Base-by-base conservation (phyloP, 23 tunicate species). In the Styela plicata region DNA sequence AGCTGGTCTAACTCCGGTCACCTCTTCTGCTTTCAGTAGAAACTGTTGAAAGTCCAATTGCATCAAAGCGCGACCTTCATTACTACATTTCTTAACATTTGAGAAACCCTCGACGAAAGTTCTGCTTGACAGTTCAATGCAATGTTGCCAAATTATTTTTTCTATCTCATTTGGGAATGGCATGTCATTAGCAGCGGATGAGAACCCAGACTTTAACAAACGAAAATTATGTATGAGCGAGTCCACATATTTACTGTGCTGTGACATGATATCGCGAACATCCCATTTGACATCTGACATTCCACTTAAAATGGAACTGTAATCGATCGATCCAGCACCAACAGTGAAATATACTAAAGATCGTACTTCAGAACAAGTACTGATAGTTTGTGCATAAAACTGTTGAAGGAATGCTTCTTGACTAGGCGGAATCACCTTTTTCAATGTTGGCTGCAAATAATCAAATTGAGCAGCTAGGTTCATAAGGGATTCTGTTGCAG, bases 21-120 rank as follows among this genome's bases (percentile, higher is more conserved):
- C n/a, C 83, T 91, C 89, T 86, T 91, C 97, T 13, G 87, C 68
- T 79, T 91, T 91, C 73, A 74, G 76, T 34, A 91, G 64, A 83
- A 86, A 91, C 53, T 91, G 97, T 44, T 91, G 97, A 53, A 82
- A 91, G 63, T 91, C 97, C 13, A 91, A 85, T 67, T 91, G 97
- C 97, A 91, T 91, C 65, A 91, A 66, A 7, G 97, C 97, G 61
- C 97, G 33, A 16, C 97, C 97, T 83, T 91, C 97, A 67, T 91
- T 91, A 64, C 88, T 86, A 81, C 97, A 91, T 73, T 79, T 78
- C 79, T 88, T 88, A n/a, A 79, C 87, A 32, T 68, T 66, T 18
- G 91, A 82, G 74, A 73, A 87, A 26, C 97, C 97, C 79, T 92
- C 97, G 0, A 92, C 97, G 53, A 92, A 87, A 10, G 84, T 79